phyloP scores from a whole-genome alignment of 2,113 vertebrate species.

The Xenopus laevis region DNA sequence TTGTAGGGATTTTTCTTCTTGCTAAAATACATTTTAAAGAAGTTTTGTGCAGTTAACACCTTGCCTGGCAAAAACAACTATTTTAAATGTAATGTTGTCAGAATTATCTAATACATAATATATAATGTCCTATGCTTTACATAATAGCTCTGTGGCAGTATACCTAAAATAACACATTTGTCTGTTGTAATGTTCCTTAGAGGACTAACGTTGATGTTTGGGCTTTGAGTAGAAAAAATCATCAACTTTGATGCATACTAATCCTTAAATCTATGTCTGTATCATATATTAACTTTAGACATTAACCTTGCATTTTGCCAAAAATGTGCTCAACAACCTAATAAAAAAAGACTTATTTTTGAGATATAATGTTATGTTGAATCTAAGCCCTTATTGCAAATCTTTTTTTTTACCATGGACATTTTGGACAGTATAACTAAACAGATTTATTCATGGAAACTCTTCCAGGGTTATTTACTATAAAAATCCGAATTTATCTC shows the following conservation, averaged over 20 bases:
- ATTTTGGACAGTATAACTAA: background rate
- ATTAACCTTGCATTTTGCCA: constrained; percentile 1
- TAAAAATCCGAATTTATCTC: no score
- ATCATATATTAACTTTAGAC: constrained; percentile 8
- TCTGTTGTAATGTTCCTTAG: constrained; percentile 1
- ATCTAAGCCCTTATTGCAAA: background rate
- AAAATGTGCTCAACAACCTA: constrained; percentile 4
- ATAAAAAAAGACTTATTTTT: background rate
- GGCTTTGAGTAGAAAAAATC: background rate
- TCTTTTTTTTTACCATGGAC: background rate
- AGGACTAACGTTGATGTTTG: background rate
- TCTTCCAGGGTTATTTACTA: no score
- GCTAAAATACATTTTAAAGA: no score
- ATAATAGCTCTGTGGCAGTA: background rate
- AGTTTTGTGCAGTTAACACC: no score
- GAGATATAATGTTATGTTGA: background rate
- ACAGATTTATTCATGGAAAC: background rate
- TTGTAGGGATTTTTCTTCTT: no score
- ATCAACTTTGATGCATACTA: background rate
- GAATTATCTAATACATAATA: no score
- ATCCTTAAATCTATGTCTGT: constrained; percentile 16
- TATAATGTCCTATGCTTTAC: background rate
- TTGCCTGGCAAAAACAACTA: no score
- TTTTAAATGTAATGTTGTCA: no score
- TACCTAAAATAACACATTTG: background rate